A percentile compares a stretch with the other conserved stretches of the same genome.
phyloP scores from a whole-genome alignment of 53 echinoderm and acorn worm species.

The Henricia sp. region DNA sequence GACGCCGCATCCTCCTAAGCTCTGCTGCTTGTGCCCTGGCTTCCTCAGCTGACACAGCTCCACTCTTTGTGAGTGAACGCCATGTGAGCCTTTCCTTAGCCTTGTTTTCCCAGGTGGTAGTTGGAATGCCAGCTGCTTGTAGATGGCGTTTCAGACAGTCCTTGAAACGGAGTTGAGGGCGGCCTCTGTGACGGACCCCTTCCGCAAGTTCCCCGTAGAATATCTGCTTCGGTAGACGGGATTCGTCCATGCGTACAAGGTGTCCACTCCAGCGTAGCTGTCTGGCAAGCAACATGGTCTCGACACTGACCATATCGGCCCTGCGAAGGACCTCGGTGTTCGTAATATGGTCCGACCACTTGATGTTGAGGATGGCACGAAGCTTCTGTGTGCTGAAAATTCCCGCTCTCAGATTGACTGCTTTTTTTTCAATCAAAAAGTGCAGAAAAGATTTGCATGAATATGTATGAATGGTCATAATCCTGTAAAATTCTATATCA shows the following conservation, averaged over 20 bases:
- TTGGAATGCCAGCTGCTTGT: constrained; percentile 18
- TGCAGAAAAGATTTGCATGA: too few species aligned
- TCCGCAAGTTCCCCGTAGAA: neutral
- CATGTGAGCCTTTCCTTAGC: constrained; percentile 15
- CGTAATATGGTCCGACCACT: constrained; percentile 16
- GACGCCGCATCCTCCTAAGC: neutral
- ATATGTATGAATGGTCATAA: too few species aligned
- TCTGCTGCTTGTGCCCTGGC: neutral
- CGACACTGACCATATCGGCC: neutral
- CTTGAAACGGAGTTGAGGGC: constrained; percentile 7
- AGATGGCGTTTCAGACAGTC: constrained; percentile 19
- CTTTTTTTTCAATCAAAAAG: too few species aligned
- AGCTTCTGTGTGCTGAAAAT: too few species aligned
- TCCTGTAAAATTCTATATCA: too few species aligned
- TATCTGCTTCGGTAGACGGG: neutral
- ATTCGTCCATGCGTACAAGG: constrained; percentile 2
- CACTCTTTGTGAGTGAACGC: neutral
- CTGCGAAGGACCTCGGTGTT: neutral
- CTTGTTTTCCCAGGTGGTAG: neutral
- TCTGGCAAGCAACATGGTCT: constrained; percentile 16
- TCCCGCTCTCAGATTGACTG: too few species aligned
- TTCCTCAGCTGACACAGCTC: neutral
- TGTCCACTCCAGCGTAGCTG: neutral
- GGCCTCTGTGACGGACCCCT: constrained; percentile 12
- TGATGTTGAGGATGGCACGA: constrained; percentile 19